These are phyloP conservation scores for Colletes collaris DNA, from an alignment of 2,888 invertebrate genomes.

Conservation along the genomic window DNA sequence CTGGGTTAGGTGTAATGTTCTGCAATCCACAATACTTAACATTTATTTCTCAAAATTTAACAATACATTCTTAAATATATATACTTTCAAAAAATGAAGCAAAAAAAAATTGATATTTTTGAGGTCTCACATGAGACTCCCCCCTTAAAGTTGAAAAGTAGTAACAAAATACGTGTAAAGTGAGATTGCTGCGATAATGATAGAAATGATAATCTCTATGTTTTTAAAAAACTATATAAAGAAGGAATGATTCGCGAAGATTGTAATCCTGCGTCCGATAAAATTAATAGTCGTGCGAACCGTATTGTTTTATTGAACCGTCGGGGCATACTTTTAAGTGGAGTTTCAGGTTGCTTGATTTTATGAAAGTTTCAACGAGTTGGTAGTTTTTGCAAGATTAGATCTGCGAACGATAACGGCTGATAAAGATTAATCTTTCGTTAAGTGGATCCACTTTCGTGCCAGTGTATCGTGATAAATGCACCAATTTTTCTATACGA, in stretches of 20 bases:
- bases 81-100: too few relatives aligned
- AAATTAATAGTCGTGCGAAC: conserved; percentile 27
- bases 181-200: too few relatives aligned
- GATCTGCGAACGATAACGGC: conserved; percentile 23
- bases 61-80: too few relatives aligned
- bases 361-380: conserved; percentile 26
- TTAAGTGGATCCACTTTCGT: conserved; percentile 3
- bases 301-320: conserved; percentile 19
- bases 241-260: conserved; percentile 6
- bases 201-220: too few relatives aligned
- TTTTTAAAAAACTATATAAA: neutral
- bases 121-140: too few relatives aligned
- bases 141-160: too few relatives aligned
- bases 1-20: too few relatives aligned
- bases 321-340: conserved; percentile 15
- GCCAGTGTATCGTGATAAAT: conserved; percentile 3
- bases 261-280: neutral
- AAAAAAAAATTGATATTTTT: too few relatives aligned
- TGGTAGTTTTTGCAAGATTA: conserved; percentile 22
- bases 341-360: conserved; percentile 27
- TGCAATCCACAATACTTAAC: too few relatives aligned
- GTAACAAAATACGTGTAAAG: too few relatives aligned
- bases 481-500: too few relatives aligned
- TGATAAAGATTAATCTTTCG: conserved; percentile 39
- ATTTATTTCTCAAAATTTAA: too few relatives aligned